phyloP scores from a whole-genome alignment of 2,113 vertebrate genomes.

The Gracilinanus agilis region DNA sequence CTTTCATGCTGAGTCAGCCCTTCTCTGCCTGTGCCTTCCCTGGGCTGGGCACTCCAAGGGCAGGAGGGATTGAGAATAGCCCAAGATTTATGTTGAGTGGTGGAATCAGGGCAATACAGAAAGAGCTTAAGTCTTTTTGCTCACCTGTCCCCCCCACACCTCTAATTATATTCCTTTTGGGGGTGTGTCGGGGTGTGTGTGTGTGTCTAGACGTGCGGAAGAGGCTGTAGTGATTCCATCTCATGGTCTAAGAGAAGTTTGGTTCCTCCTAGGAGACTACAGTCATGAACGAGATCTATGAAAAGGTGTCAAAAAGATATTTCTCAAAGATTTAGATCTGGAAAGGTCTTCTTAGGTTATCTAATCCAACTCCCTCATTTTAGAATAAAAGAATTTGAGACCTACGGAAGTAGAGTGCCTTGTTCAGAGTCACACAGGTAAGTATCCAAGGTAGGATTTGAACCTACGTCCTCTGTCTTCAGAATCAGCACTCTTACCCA shows the following conservation, averaged over 20 bases:
- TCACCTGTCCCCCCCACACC: background rate
- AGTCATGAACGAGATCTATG: constrained; percentile 79
- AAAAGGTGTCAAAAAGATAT: constrained; percentile 82
- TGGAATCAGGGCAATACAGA: background rate
- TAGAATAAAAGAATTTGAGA: background rate
- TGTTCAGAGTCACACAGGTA: background rate
- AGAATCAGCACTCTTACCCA: background rate
- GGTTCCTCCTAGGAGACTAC: constrained; percentile 68
- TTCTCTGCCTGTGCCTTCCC: background rate
- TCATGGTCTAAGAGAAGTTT: constrained; percentile 69
- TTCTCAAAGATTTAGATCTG: constrained; percentile 48
- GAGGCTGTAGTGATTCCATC: constrained; percentile 54
- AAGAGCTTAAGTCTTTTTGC: background rate
- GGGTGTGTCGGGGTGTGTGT: background rate
- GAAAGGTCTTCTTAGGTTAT: background rate
- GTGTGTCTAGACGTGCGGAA: no score
- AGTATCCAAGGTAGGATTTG: background rate
- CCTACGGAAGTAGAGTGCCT: background rate
- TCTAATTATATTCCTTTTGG: background rate
- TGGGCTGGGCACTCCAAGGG: background rate
- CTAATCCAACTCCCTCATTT: background rate
- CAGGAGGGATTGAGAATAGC: background rate
- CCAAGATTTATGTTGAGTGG: background rate
- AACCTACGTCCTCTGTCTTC: background rate
- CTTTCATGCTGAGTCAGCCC: background rate